phyloP scores from a whole-genome alignment of 2,113 vertebrate species.

The Xyliphius kryptos region DNA sequence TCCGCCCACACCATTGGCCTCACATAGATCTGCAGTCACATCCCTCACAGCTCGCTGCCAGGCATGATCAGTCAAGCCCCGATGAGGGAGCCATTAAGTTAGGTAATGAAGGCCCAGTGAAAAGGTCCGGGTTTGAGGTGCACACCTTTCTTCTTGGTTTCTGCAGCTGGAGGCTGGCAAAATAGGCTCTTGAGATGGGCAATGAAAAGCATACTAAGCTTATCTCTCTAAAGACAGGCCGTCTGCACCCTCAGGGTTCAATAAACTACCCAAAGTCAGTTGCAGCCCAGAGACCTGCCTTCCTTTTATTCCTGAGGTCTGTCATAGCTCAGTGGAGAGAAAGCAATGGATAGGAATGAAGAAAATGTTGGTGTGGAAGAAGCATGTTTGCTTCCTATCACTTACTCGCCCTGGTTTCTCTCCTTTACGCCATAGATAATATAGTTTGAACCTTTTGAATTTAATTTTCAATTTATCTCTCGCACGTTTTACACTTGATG shows the following conservation, averaged over 20 bases:
- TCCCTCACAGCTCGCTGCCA: slow-evolving; percentile 26
- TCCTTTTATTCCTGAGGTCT: slow-evolving; percentile 34
- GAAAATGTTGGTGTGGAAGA: slow-evolving; percentile 2
- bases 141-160: slow-evolving; percentile 9
- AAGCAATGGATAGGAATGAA: slow-evolving; percentile 10
- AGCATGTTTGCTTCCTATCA: slow-evolving; percentile 8
- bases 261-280: slow-evolving; percentile 43
- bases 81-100: slow-evolving; percentile 40
- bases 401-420: not conserved
- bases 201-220: slow-evolving; percentile 31
- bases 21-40: slow-evolving; percentile 12
- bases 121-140: slow-evolving; percentile 26
- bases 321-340: slow-evolving; percentile 22
- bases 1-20: slow-evolving; percentile 31
- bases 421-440: slow-evolving; percentile 2
- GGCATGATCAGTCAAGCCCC: slow-evolving; percentile 40
- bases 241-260: slow-evolving; percentile 29
- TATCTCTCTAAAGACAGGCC: slow-evolving; percentile 42
- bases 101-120: slow-evolving; percentile 29
- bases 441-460: slow-evolving; percentile 10
- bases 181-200: slow-evolving; percentile 31
- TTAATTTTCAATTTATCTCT: slow-evolving; percentile 33
- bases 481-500: slow-evolving; percentile 13
- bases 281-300: slow-evolving; percentile 27
- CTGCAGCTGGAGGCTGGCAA: not conserved